Evolutionary conservation across 2,113 vertebrate species (phyloP), one percentile per base, ranked within the genome.

Genomic region (Arvicanthis niloticus): DNA sequence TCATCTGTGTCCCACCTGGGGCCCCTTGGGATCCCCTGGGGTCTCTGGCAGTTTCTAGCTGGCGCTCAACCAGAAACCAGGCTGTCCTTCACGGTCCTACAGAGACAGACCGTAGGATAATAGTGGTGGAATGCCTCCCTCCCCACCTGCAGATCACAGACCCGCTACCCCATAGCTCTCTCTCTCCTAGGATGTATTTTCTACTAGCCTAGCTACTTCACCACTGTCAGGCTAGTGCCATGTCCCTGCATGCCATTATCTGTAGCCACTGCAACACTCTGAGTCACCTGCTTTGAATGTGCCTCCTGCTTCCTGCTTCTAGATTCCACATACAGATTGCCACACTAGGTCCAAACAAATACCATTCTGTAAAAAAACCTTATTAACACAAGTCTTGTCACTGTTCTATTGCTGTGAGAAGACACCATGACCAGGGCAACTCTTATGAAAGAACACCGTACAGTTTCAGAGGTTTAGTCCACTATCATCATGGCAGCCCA

Each of bases 191-290:
- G 26, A 65, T 1, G 11, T 7, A 1, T 75, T 65, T 53, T 82
- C 9, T 1, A 22, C 34, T 26, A 29, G 53, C 53, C 48, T 80
- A 16, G 45, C 17, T 17, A 15, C 77, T 8, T 37, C 31, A 58
- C 62, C 15, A 29, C 42, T 65, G 1, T 48, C 56, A 29, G 12
- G 5, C 8, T 4, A 37, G 17, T 8, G 0, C 37, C 8, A 2
- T 5, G 9, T 51, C 10, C 26, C 22, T 80, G 60, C 7, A 37
- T 31, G 45, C 2, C 78, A n/a, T 42, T 26, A 2, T 58, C 6
- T 19, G 11, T 15, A 68, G 37, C 22, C 40, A 88, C 17, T 5
- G 26, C 45, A 56, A 48, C 81, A 70, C 51, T n/a, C 68, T n/a
- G 40, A n/a, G 56, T 84, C 34, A 40, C 21, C 53, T 67, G 31